These are phyloP conservation scores for Percopsis transmontana DNA, from an alignment of 2,113 vertebrate species.

Conservation along the genomic window DNA sequence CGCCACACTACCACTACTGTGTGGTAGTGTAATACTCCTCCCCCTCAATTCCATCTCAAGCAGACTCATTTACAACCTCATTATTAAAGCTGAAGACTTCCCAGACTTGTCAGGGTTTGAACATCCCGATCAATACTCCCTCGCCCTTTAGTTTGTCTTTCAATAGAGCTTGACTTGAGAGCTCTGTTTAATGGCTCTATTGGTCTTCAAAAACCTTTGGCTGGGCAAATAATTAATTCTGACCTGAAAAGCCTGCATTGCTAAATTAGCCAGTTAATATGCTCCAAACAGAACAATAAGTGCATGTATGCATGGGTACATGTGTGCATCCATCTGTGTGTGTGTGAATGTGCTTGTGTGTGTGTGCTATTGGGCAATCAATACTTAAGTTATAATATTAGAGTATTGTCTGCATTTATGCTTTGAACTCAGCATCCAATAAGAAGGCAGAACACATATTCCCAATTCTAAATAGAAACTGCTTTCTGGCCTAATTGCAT, in stretches of 20 bases:
- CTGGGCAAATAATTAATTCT: too few species aligned
- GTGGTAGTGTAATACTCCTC: too few species aligned
- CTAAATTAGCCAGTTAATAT: too few species aligned
- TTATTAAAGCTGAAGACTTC: constrained; percentile 23
- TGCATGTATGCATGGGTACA: neutral
- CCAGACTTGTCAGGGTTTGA: too few species aligned
- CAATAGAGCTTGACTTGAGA: constrained; percentile 42
- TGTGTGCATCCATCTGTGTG: neutral
- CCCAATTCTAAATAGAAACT: neutral
- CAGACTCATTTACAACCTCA: constrained; percentile 27
- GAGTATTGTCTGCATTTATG: neutral
- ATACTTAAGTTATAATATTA: too few species aligned
- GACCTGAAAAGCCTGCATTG: too few species aligned
- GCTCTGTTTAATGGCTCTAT: constrained; percentile 12
- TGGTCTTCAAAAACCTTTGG: constrained; percentile 39
- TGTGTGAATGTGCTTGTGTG: too few species aligned
- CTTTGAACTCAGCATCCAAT: neutral
- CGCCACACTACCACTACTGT: too few species aligned
- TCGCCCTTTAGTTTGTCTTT: constrained; percentile 5
- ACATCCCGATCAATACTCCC: neutral
- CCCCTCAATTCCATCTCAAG: constrained; percentile 28
- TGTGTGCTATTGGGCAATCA: neutral
- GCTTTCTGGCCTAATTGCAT: neutral
- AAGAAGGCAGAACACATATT: neutral
- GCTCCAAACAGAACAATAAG: neutral